Percentiles rank a stretch among this genome's conserved stretches.
phyloP scores from a whole-genome alignment of 2,113 vertebrate genomes.

The Miniopterus natalensis region DNA sequence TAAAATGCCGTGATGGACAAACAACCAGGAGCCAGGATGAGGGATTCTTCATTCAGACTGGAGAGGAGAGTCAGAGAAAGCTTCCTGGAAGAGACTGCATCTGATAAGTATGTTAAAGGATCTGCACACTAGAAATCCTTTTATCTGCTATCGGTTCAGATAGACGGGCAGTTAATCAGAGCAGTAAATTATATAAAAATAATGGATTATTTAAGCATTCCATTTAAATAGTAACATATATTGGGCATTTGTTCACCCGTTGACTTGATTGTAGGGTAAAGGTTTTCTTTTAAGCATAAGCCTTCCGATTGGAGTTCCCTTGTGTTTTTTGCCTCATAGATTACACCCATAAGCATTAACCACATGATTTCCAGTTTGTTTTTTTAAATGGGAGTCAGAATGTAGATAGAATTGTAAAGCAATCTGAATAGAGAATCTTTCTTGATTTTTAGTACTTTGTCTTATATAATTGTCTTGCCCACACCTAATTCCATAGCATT shows the following conservation, averaged over 20 bases:
- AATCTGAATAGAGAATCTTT: neutral
- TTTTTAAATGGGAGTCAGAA: slow-evolving; percentile 21
- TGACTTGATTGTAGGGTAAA: neutral
- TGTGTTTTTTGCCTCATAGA: neutral
- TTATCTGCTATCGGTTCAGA: neutral
- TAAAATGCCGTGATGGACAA: neutral
- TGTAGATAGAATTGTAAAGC: neutral
- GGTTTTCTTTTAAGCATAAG: neutral
- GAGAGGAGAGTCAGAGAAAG: neutral
- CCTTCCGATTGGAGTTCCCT: neutral
- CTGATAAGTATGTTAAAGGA: neutral
- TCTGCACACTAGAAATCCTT: neutral
- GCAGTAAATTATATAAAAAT: neutral
- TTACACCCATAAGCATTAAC: neutral
- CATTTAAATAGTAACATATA: neutral
- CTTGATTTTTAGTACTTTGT: neutral
- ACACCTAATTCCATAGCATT: neutral
- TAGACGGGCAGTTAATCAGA: neutral
- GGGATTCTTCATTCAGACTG: neutral
- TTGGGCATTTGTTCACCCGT: neutral
- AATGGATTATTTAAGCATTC: neutral
- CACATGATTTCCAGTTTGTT: neutral
- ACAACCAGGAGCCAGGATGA: neutral
- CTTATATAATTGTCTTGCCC: neutral
- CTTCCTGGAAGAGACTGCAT: neutral